Evolutionary conservation across 2,113 vertebrate species (phyloP), one percentile per base, ranked within the genome.

Genomic region (Scomber scombrus): DNA sequence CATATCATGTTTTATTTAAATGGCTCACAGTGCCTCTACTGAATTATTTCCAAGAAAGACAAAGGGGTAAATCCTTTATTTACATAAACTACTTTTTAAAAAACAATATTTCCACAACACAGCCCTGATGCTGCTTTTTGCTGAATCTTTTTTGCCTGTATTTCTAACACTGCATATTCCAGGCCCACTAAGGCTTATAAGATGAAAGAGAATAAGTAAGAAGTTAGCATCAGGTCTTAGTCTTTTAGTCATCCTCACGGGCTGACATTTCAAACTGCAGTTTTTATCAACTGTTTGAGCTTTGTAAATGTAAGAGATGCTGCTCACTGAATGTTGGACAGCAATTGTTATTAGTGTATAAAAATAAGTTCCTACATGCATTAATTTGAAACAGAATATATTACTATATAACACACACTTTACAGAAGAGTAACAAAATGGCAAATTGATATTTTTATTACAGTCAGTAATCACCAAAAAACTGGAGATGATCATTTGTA

Each of bases 171-270:
- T 47, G 43, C 34, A 56, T 67, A 62, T 84, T 73, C 51, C 11
- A 43, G 23, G 56, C 80, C 78, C 40, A 57, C 34, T 52, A n/a
- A 60, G 72, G 61, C 55, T 71, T 49, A 45, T 45, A 29, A 87
- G 88, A 93, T 92, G 66, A 93, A 91, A 93, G 86, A 81, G 91
- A 92, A 91, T 90, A 89, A 82, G 58, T 71, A 57, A 63, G 54
- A 70, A 74, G 58, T 83, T 84, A 79, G 55, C 75, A 72, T 43
- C 82, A 86, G 74, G 80, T 76, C 34, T 40, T 40, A 10, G 34
- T 40, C 21, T 87, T 55, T 61, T 62, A 71, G 60, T 57, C 56
- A 47, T 79, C 82, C 83, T 85, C 85, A 67, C 67, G 78, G 64
- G 80, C 82, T 89, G 82, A 88, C 83, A 89, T 90, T 87, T 92